phyloP scores from a whole-genome alignment of 2,113 vertebrate species.

The Mustela lutreola region DNA sequence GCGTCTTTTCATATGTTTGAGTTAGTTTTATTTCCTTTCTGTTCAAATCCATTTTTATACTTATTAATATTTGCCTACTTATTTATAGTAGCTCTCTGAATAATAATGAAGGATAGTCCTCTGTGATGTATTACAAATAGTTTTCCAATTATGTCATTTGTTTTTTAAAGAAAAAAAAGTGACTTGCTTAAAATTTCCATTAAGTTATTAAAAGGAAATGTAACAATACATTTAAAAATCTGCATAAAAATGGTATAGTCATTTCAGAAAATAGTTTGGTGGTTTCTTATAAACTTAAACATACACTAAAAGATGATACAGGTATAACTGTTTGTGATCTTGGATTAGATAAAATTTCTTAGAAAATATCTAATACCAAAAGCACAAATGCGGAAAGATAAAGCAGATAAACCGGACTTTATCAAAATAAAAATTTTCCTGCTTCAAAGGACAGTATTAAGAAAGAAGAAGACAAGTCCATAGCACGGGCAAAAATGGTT shows the following conservation, averaged over 20 bases:
- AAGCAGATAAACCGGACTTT: neutral
- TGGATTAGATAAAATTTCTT: neutral
- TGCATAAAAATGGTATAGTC: neutral
- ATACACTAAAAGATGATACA: neutral
- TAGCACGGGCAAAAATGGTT: neutral
- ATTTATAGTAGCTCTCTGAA: neutral
- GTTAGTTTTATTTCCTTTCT: conserved; percentile 51
- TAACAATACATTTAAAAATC: neutral
- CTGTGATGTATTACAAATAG: neutral
- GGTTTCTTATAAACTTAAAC: neutral
- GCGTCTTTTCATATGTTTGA: neutral
- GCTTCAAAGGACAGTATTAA: conserved; percentile 1
- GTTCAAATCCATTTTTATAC: conserved; percentile 21
- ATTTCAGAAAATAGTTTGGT: conserved; percentile 9
- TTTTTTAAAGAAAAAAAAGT: neutral
- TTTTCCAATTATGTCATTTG: neutral
- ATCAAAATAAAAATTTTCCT: conserved; percentile 53
- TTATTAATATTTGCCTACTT: neutral
- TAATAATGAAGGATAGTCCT: neutral
- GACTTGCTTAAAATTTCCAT: conserved; percentile 31
- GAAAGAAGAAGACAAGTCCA: neutral
- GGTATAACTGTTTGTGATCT: neutral
- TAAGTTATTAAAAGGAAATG: conserved; percentile 11
- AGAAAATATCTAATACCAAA: neutral
- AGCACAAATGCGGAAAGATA: neutral